Base-by-base conservation (phyloP, 2,888 invertebrate species). In the Heteropelma amictum region DNA sequence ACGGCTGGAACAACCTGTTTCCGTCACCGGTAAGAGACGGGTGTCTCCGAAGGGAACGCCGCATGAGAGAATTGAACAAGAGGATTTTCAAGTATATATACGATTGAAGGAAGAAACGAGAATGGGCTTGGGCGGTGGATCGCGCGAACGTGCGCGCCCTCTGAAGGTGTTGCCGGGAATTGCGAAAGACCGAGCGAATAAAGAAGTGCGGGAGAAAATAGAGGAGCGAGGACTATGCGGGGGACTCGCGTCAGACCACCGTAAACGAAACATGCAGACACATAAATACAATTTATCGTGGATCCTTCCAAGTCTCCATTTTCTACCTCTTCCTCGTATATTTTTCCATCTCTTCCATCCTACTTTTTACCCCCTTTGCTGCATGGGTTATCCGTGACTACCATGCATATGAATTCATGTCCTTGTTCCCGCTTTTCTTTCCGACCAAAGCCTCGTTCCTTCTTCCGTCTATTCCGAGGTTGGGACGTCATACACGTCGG, bases 261-360 rank as follows among this genome's bases (percentile, higher is more conserved):
- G 45, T 33, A n/a, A n/a, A 47, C 21, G 21, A 12, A 54, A 17
- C 64, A 21, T 53, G 53, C 42, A 65, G 42, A 65, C 64, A 65
- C 53, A 42, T 65, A 54, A 53, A 53, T 65, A 65, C 64, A 54
- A 65, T 65, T 53, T 65, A 40, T 65, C 64, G 12, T 8, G 42
- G 12, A 65, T 65, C 42, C 49, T 63, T 38, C n/a, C 49, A 38
- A n/a, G 64, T n/a, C 14, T 17, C 53, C 33, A 53, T 64, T 64
- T 30, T 64, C 42, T 30, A 26, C 17, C 10, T 12, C 21, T 40
- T 28, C 38, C 8, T 14, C 8, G 33, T 26, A 54, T 54, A 42
- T 40, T 12, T 53, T 54, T 42, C 14, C 53, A 42, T 21, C 8
- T 2, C 40, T 14, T 40, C 40, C 23, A 17, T 17, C 10, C 40